Evolutionary conservation across 2,888 invertebrate genomes (phyloP).

Genomic region (Sceliomorpha sp.): DNA sequence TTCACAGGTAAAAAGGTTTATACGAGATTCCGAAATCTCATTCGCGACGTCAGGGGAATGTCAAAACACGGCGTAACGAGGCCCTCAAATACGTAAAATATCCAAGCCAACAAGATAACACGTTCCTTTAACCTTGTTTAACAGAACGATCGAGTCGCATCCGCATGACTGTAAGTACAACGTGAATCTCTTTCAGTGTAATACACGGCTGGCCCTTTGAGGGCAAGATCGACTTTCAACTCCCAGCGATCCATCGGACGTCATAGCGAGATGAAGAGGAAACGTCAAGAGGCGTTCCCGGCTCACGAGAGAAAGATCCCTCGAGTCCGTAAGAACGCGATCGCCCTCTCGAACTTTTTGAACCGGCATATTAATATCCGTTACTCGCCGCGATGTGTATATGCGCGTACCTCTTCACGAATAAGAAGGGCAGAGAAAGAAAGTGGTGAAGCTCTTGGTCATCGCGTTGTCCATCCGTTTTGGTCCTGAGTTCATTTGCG

Average conservation of each 20-base stretch:
- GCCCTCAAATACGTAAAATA: too few relatives aligned
- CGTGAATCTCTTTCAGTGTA: conserved; percentile 35
- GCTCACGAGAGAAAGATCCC: conserved; percentile 49
- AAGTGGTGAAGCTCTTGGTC: conserved; percentile 26
- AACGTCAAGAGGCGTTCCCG: conserved; percentile 54
- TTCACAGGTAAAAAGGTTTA: too few relatives aligned
- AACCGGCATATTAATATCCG: conserved; percentile 55
- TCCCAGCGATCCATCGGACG: conserved; percentile 50
- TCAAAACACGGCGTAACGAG: too few relatives aligned
- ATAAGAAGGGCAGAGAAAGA: conserved; percentile 39
- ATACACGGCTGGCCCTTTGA: conserved; percentile 39
- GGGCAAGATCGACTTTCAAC: conserved; percentile 48
- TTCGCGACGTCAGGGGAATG: too few relatives aligned
- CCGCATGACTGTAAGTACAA: too few relatives aligned
- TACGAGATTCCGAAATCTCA: too few relatives aligned
- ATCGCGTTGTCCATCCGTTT: conserved; percentile 54
- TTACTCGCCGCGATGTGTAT: conserved; percentile 38
- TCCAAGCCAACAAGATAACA: too few relatives aligned
- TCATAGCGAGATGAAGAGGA: conserved; percentile 55
- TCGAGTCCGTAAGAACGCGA: conserved; percentile 39
- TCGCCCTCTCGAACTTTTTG: conserved; percentile 51
- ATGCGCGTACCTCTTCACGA: conserved; percentile 31
- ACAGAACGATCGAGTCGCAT: neutral
- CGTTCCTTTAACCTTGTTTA: neutral
- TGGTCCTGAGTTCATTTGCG: conserved; percentile 58